A percentile compares a stretch with the other conserved stretches of the same genome.
These are phyloP conservation scores for Agriopis marginaria DNA, from an alignment of 2,888 invertebrate genomes.

Conservation along the genomic window DNA sequence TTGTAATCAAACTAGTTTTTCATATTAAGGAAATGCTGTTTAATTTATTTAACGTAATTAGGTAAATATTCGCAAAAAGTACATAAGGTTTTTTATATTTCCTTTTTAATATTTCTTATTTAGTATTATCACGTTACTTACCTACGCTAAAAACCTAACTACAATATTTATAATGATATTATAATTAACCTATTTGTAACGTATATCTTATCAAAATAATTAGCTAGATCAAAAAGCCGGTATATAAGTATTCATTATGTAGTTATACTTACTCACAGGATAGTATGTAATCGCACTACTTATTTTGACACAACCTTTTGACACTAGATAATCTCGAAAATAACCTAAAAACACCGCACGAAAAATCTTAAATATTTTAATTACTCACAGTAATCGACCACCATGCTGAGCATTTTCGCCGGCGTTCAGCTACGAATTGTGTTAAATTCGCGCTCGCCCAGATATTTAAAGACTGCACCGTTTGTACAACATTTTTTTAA, in stretches of 20 bases:
- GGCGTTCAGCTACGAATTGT: slow-evolving; percentile 28
- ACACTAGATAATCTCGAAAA: not conserved
- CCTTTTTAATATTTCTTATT: too few relatives aligned
- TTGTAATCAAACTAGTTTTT: too few relatives aligned
- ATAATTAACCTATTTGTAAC: too few relatives aligned
- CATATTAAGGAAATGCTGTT: too few relatives aligned
- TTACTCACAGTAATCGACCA: slow-evolving; percentile 33
- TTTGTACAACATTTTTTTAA: slow-evolving; percentile 25
- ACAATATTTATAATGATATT: too few relatives aligned
- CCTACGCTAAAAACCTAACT: too few relatives aligned
- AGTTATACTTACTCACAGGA: not conserved
- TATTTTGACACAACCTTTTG: slow-evolving; percentile 6
- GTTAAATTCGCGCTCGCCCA: slow-evolving; percentile 14
- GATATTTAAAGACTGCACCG: slow-evolving; percentile 28
- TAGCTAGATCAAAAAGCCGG: not conserved
- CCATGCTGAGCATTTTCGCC: slow-evolving; percentile 35
- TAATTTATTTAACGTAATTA: too few relatives aligned
- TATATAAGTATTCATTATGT: not conserved
- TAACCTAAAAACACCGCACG: slow-evolving; percentile 5
- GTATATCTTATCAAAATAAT: not conserved
- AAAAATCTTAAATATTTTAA: slow-evolving; percentile 8
- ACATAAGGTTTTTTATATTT: too few relatives aligned
- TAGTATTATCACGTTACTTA: too few relatives aligned
- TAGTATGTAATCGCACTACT: not conserved
- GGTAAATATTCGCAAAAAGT: too few relatives aligned